Percentiles rank a stretch among this genome's conserved stretches.
phyloP scores from a whole-genome alignment of 2,888 invertebrate genomes.

The Fragum sueziense region DNA sequence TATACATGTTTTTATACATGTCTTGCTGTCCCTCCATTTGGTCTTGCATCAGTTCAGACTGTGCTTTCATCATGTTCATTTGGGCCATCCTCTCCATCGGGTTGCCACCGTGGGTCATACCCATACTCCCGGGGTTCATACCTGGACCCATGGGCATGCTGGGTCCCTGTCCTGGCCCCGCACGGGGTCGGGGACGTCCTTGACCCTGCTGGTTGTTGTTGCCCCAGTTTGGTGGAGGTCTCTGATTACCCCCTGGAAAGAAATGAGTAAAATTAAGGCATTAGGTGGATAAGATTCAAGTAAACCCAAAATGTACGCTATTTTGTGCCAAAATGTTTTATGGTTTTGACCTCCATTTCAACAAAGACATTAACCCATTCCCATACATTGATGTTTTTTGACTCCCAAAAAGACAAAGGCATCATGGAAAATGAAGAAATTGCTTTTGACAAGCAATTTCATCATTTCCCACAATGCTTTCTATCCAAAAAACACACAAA shows the following conservation, averaged over 20 bases:
- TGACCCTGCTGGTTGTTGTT: background rate
- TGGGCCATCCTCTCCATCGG: slow-evolving; percentile 3
- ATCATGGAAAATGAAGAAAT: no score
- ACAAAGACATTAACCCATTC: no score
- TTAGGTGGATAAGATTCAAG: no score
- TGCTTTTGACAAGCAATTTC: no score
- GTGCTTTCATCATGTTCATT: slow-evolving; percentile 3
- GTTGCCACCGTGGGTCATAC: background rate
- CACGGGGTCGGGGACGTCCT: background rate
- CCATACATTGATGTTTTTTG: no score
- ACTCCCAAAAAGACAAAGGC: no score
- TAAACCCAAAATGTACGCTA: no score
- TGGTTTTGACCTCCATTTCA: no score
- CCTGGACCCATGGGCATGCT: slow-evolving; percentile 6
- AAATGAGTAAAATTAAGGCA: no score
- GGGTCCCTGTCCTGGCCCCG: background rate
- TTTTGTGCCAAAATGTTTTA: no score
- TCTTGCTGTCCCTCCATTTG: slow-evolving; percentile 26
- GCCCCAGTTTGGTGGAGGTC: slow-evolving; percentile 28
- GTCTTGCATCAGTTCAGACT: slow-evolving; percentile 26
- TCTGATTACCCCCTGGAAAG: background rate
- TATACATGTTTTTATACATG: slow-evolving; percentile 10
- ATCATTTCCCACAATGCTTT: no score
- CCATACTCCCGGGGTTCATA: background rate
- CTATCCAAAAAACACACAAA: no score